phyloP scores from a whole-genome alignment of 2,888 invertebrate genomes.

The Ypsolopha sequella region DNA sequence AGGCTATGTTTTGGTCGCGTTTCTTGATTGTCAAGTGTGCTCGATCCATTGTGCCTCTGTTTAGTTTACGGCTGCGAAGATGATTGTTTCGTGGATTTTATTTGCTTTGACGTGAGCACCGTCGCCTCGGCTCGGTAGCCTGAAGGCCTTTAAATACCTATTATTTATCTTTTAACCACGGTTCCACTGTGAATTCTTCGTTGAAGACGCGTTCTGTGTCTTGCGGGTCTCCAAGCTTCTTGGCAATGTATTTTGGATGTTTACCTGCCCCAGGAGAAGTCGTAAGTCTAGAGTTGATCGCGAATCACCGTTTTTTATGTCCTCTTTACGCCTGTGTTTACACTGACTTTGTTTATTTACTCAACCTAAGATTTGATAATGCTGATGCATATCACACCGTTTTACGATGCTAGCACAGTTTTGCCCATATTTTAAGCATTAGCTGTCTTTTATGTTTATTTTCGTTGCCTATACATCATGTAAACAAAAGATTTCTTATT shows the following conservation, averaged over 20 bases:
- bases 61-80: slow-evolving; percentile 34
- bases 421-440: not conserved
- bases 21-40: slow-evolving; percentile 48
- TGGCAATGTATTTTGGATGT: slow-evolving; percentile 12
- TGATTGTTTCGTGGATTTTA: slow-evolving; percentile 47
- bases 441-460: not conserved
- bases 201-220: not conserved
- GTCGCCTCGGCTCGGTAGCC: slow-evolving; percentile 33
- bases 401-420: not conserved
- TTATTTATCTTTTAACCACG: not conserved
- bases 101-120: slow-evolving; percentile 39
- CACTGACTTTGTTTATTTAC: slow-evolving; percentile 64
- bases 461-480: not conserved
- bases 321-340: slow-evolving; percentile 55
- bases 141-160: slow-evolving; percentile 1
- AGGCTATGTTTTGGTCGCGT: slow-evolving; percentile 66
- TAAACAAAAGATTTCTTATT: not conserved
- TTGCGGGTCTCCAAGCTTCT: not conserved
- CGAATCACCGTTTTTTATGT: slow-evolving; percentile 44
- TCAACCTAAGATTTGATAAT: slow-evolving; percentile 13
- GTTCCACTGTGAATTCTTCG: not conserved
- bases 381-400: not conserved
- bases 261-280: slow-evolving; percentile 14
- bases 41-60: slow-evolving; percentile 53
- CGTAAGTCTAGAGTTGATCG: slow-evolving; percentile 22